Evolutionary conservation across 2,888 invertebrate species (phyloP).

Genomic region (Drosophila nr. fundita): DNA sequence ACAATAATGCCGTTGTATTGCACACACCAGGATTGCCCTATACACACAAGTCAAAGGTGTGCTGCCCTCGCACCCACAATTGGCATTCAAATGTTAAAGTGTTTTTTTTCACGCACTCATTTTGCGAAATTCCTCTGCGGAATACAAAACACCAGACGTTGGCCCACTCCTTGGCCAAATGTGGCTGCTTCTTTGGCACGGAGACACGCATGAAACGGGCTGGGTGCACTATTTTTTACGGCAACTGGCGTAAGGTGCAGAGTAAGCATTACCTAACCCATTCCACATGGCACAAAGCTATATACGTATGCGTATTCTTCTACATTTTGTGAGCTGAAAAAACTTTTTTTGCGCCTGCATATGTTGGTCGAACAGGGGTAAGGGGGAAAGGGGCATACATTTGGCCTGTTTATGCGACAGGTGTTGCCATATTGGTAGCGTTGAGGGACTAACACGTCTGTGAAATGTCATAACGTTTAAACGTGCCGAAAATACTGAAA

Average conservation of each 20-base stretch:
- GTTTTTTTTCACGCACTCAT: slow-evolving; percentile 80
- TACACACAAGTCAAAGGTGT: slow-evolving; percentile 37
- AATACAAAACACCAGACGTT: slow-evolving; percentile 64
- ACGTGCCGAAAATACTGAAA: slow-evolving; percentile 78
- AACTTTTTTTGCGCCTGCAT: slow-evolving; percentile 34
- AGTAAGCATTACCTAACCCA: slow-evolving; percentile 9
- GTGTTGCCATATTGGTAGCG: slow-evolving; percentile 73
- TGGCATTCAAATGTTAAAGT: slow-evolving; percentile 81
- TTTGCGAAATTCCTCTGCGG: slow-evolving; percentile 54
- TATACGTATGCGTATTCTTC: slow-evolving; percentile 24
- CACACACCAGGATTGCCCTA: slow-evolving; percentile 25
- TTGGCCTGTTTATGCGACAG: slow-evolving; percentile 70
- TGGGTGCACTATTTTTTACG: slow-evolving; percentile 35
- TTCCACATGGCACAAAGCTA: not conserved
- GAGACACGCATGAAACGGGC: slow-evolving; percentile 9
- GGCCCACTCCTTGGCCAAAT: slow-evolving; percentile 5
- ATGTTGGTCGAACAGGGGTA: not conserved
- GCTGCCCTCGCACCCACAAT: slow-evolving; percentile 46
- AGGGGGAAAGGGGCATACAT: slow-evolving; percentile 19
- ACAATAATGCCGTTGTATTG: slow-evolving; percentile 50
- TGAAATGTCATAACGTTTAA: slow-evolving; percentile 82
- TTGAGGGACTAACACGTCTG: slow-evolving; percentile 76
- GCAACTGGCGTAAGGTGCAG: slow-evolving; percentile 10
- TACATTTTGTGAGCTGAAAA: slow-evolving; percentile 50
- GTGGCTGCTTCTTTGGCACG: slow-evolving; percentile 2